These are phyloP conservation scores for Epicampocera succincta DNA, from an alignment of 2,888 invertebrate species.

Conservation along the genomic window DNA sequence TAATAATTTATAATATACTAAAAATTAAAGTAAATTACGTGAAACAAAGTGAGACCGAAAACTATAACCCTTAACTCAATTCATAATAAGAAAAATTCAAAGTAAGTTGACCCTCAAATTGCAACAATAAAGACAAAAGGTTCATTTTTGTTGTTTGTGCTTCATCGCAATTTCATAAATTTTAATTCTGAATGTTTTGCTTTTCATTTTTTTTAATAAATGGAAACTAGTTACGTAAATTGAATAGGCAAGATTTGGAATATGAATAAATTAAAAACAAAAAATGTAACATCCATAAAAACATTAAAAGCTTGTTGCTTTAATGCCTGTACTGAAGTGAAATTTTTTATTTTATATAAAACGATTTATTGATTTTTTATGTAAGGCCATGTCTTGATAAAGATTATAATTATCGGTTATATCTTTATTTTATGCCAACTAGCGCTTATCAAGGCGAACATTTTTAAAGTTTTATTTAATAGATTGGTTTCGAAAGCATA, in stretches of 20 bases:
- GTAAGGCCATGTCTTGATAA: not conserved
- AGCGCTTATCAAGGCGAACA: not conserved
- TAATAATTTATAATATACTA: not conserved
- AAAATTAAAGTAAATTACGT: conserved; percentile 16
- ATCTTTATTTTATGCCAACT: not conserved
- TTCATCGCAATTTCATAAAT: not conserved
- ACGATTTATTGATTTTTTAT: conserved; percentile 16
- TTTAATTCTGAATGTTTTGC: not conserved
- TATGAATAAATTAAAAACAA: not conserved
- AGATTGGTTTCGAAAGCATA: too few species aligned
- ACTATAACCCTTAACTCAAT: not conserved
- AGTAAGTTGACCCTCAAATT: conserved; percentile 30
- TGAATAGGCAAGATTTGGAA: not conserved
- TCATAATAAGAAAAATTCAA: not conserved
- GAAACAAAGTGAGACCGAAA: not conserved
- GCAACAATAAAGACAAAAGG: not conserved
- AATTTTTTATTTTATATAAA: not conserved
- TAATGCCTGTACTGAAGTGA: not conserved
- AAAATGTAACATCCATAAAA: not conserved
- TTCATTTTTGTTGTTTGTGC: not conserved
- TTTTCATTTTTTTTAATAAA: conserved; percentile 10
- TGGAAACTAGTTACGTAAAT: conserved; percentile 22
- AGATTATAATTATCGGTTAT: not conserved
- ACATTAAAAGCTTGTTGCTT: not conserved
- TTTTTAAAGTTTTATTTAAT: too few species aligned